These are phyloP conservation scores for Drosophila grimshawi DNA, from an alignment of 1,140 invertebrate genomes.

Conservation along the genomic window DNA sequence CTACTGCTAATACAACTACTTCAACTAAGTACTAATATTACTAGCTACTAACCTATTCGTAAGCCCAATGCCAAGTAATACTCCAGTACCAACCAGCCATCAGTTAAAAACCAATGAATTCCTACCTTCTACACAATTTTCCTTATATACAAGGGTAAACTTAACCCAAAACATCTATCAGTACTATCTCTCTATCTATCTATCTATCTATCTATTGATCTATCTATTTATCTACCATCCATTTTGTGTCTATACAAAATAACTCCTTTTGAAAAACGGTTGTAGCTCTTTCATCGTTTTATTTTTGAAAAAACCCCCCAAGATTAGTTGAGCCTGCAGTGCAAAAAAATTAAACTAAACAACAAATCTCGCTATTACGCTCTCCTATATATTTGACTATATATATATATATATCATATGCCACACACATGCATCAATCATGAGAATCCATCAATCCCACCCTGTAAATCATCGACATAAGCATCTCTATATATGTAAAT, in stretches of 20 bases:
- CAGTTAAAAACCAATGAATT: background rate
- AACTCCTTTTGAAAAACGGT: too few species aligned
- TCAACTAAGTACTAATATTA: constrained; percentile 33
- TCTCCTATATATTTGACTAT: background rate
- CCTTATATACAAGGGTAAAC: background rate
- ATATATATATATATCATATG: background rate
- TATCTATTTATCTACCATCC: background rate
- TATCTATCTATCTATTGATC: background rate
- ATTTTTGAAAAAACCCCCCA: background rate
- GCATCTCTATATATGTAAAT: constrained; percentile 3
- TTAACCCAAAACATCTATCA: constrained; percentile 11
- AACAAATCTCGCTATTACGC: background rate
- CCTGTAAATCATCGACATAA: background rate
- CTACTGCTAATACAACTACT: constrained; percentile 29
- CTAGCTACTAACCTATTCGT: constrained; percentile 26
- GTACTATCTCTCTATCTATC: background rate
- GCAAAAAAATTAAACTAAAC: background rate
- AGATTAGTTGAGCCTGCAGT: too few species aligned
- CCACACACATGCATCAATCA: background rate
- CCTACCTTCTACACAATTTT: background rate
- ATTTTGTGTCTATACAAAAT: background rate
- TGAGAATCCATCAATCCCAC: background rate
- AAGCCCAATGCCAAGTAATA: constrained; percentile 30
- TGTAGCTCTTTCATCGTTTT: background rate
- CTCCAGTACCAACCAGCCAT: background rate